Evolutionary conservation across 2,113 vertebrate genomes (phyloP).

Genomic region (Tautogolabrus adspersus): DNA sequence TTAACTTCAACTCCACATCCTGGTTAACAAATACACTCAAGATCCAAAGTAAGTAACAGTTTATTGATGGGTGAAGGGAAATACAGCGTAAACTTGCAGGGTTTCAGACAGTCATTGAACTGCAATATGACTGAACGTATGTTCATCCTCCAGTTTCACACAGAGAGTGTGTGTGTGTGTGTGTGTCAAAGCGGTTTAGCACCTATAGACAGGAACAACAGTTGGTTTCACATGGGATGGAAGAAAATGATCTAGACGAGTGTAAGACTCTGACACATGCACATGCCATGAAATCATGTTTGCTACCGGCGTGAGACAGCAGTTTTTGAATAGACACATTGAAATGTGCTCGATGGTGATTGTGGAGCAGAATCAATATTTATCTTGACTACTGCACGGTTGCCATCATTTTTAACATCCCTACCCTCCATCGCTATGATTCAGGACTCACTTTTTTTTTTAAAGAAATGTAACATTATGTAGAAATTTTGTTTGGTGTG

Average conservation of each 20-base stretch:
- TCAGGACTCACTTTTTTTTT: too few species aligned
- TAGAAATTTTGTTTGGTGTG: too few species aligned
- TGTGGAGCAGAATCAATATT: too few species aligned
- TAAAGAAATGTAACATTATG: too few species aligned
- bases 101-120: slow-evolving; percentile 40
- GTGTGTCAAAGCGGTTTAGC: neutral
- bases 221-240: neutral
- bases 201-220: slow-evolving; percentile 9
- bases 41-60: slow-evolving; percentile 18
- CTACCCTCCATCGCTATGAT: too few species aligned
- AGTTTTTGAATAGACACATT: too few species aligned
- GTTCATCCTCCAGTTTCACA: slow-evolving; percentile 26
- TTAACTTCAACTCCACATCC: neutral
- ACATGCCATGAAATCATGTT: neutral
- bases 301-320: too few species aligned
- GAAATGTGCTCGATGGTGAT: too few species aligned
- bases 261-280: neutral
- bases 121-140: slow-evolving; percentile 11
- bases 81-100: slow-evolving; percentile 17
- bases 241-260: neutral
- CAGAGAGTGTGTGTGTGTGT: neutral
- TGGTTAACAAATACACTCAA: neutral
- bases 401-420: too few species aligned
- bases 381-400: too few species aligned
- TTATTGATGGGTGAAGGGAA: slow-evolving; percentile 4